phyloP scores from a whole-genome alignment of 2,797 vertebrate genomes.

The Rallus crepitans region DNA sequence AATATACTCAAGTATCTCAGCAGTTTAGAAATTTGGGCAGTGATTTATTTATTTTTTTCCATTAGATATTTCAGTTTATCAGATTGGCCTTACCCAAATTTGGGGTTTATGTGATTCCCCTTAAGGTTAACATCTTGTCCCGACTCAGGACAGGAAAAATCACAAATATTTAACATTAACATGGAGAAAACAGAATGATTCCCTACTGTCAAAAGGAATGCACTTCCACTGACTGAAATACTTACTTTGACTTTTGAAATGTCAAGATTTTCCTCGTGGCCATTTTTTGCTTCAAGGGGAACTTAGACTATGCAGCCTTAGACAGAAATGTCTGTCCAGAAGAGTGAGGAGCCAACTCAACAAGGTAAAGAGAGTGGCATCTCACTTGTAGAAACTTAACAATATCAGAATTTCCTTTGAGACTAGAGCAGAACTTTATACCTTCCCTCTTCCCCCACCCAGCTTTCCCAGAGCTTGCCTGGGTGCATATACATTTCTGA shows the following conservation, averaged over 20 bases:
- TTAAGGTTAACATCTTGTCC: not conserved
- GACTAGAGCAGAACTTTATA: not conserved
- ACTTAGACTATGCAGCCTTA: not conserved
- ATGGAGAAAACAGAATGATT: not conserved
- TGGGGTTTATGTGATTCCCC: not conserved
- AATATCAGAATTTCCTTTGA: not conserved
- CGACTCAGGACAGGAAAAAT: not conserved
- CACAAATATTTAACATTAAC: not conserved
- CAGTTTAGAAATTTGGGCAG: not conserved
- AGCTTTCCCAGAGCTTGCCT: not conserved
- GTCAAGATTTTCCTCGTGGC: not conserved
- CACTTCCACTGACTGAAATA: not conserved
- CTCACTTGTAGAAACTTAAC: not conserved
- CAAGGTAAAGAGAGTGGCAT: not conserved
- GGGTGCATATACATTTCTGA: not conserved
- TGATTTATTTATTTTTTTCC: not conserved
- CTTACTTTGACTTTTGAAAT: not conserved
- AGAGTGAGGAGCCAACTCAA: not conserved
- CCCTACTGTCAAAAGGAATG: not conserved
- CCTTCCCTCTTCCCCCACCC: fast-evolving
- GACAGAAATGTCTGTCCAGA: not conserved
- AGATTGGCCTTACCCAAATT: not conserved
- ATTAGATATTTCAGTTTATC: not conserved
- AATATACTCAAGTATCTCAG: not conserved
- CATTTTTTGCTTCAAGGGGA: not conserved